Evolutionary conservation across 2,113 vertebrate genomes (phyloP).

Genomic region (Dasyprocta punctata): DNA sequence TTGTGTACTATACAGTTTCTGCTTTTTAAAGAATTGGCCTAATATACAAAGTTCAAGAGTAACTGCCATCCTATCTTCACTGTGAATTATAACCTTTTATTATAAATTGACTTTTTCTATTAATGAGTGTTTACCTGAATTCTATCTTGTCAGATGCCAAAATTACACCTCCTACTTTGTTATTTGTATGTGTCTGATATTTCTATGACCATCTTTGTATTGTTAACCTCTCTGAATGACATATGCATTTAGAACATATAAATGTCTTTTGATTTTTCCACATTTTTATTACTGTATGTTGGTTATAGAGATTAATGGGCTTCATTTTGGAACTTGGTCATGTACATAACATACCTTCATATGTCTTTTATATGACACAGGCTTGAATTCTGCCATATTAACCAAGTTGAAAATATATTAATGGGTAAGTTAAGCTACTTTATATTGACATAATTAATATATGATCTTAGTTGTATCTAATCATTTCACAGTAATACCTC

Average conservation of each 20-base stretch:
- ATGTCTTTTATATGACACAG: neutral
- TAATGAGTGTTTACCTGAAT: neutral
- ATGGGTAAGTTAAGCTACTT: neutral
- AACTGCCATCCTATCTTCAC: neutral
- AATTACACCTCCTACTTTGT: neutral
- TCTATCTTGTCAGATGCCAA: neutral
- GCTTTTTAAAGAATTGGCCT: neutral
- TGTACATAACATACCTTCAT: neutral
- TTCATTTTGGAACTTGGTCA: neutral
- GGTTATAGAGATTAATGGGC: neutral
- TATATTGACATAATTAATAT: neutral
- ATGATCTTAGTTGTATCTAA: neutral
- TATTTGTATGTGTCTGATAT: neutral
- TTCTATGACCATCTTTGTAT: neutral
- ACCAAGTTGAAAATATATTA: neutral
- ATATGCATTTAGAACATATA: neutral
- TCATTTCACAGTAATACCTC: neutral
- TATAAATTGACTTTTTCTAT: neutral
- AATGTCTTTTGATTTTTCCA: neutral
- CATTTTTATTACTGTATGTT: neutral
- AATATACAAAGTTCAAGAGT: neutral
- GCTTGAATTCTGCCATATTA: neutral
- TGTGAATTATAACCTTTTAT: neutral
- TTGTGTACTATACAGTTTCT: neutral
- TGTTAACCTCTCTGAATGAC: neutral